Percentiles rank a stretch among this genome's conserved stretches.
phyloP scores from a whole-genome alignment of 2,797 vertebrate species.

The Halcyon chelicuti region DNA sequence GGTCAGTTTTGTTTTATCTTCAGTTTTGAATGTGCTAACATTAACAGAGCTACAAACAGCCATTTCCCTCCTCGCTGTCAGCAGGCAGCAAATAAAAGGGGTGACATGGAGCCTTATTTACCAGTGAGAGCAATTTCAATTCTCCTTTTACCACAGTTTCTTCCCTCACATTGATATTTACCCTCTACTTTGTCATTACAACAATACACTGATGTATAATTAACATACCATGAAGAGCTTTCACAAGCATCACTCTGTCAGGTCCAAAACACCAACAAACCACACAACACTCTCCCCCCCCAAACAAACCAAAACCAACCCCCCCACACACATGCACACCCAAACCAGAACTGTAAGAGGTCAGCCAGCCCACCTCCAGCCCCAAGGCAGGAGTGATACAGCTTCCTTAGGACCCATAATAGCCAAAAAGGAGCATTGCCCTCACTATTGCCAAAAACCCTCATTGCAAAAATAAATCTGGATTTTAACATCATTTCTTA shows the following conservation, averaged over 20 bases:
- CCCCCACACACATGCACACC: neutral
- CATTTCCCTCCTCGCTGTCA: neutral
- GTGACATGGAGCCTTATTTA: conserved; percentile 16
- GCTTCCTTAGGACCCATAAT: neutral
- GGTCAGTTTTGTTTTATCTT: neutral
- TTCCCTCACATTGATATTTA: neutral
- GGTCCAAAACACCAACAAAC: neutral
- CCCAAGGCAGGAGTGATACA: neutral
- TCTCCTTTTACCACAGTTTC: neutral
- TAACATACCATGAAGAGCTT: neutral
- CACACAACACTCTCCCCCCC: neutral
- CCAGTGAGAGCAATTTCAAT: neutral
- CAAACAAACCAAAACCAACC: neutral
- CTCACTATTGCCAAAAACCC: neutral
- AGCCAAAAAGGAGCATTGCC: neutral
- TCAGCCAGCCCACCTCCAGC: neutral
- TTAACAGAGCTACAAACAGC: neutral
- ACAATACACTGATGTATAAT: neutral
- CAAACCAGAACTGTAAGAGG: neutral
- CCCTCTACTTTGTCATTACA: neutral
- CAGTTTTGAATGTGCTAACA: neutral
- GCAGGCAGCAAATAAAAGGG: neutral
- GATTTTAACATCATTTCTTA: neutral
- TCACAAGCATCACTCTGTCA: fast-evolving
- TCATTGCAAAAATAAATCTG: neutral